phyloP scores from a whole-genome alignment of 2,797 vertebrate genomes.

The Hypotaenidia philippensis region DNA sequence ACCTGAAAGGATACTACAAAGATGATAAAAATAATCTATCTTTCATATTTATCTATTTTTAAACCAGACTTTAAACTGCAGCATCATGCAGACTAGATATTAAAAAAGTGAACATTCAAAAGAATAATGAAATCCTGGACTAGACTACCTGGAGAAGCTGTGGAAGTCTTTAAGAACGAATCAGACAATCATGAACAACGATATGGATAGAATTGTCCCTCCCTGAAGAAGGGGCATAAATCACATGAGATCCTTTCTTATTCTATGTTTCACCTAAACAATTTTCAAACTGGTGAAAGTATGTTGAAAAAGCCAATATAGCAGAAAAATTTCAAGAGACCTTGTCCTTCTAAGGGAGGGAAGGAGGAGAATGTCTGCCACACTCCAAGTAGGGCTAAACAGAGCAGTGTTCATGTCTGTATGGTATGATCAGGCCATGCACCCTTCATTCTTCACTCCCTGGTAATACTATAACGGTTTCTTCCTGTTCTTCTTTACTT shows the following conservation, averaged over 20 bases:
- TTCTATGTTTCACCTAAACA: neutral
- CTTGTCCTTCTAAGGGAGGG: neutral
- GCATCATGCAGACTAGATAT: neutral
- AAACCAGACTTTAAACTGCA: neutral
- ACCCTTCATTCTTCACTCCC: neutral
- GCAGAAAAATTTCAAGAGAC: neutral
- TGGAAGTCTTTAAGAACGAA: neutral
- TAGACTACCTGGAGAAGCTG: neutral
- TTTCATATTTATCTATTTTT: neutral
- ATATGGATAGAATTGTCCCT: neutral
- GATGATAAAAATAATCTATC: neutral
- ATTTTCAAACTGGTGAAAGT: neutral
- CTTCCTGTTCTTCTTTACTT: neutral
- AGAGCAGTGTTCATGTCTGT: neutral
- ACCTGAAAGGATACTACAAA: neutral
- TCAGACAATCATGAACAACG: neutral
- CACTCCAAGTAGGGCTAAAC: neutral
- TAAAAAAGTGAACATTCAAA: neutral
- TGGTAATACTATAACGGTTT: rapidly evolving
- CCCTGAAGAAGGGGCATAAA: neutral
- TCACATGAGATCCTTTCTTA: neutral
- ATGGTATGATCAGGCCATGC: neutral
- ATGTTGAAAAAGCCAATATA: neutral
- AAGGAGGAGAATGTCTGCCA: neutral
- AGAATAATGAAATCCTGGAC: neutral